Conservation (phyloP, 2,797 vertebrate species). For the Peromyscus aztecus region DNA sequence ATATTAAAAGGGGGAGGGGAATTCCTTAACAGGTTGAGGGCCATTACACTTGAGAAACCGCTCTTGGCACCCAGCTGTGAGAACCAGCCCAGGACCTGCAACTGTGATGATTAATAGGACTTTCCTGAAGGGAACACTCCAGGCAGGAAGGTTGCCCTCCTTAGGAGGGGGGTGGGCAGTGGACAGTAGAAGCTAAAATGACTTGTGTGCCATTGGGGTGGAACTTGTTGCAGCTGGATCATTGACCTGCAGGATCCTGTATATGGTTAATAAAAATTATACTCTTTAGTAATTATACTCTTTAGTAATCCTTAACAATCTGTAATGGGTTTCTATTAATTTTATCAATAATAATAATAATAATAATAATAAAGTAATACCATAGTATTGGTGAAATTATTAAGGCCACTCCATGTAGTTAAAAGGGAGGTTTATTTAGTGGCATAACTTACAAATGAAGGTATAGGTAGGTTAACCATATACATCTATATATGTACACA, state of each 20-base stretch:
- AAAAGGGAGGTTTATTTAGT: too few species aligned
- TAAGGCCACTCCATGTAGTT: too few species aligned
- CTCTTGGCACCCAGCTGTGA: slow-evolving; percentile 70
- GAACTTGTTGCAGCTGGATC: slow-evolving; percentile 84
- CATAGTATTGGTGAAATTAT: too few species aligned
- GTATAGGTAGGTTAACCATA: too few species aligned
- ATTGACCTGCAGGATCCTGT: slow-evolving; percentile 81
- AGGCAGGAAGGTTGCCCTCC: slow-evolving; percentile 80
- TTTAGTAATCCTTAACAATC: too few species aligned
- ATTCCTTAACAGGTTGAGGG: slow-evolving; percentile 68
- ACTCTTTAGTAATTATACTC: too few species aligned
- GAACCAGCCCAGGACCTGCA: slow-evolving; percentile 73
- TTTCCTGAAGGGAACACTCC: slow-evolving; percentile 81
- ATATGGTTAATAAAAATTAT: too few species aligned
- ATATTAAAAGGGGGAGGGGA: slow-evolving; percentile 70
- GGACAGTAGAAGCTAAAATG: slow-evolving; percentile 84
- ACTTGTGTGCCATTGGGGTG: slow-evolving; percentile 83
- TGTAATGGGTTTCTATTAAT: too few species aligned
- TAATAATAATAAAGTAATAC: too few species aligned
- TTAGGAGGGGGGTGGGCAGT: slow-evolving; percentile 74
- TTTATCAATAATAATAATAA: too few species aligned
- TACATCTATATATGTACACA: not conserved
- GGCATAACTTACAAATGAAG: too few species aligned
- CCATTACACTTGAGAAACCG: slow-evolving; percentile 82
- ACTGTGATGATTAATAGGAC: slow-evolving; percentile 83